A percentile compares a stretch with the other conserved stretches of the same genome.
phyloP scores from a whole-genome alignment of 2,113 vertebrate species.

The Leptodactylus fuscus region DNA sequence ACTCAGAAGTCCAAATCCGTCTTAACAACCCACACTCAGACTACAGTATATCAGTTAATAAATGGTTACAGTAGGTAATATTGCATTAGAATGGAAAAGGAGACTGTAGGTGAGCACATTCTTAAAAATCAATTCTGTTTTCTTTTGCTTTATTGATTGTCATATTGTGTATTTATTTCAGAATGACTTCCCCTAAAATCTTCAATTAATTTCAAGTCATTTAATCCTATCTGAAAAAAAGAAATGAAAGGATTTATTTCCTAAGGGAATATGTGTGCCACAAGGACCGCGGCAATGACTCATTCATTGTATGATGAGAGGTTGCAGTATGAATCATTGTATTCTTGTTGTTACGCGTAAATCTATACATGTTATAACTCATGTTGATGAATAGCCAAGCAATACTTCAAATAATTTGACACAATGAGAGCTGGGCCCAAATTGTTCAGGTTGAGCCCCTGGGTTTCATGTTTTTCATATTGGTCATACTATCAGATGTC shows the following conservation, averaged over 20 bases:
- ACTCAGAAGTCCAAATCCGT: not conserved
- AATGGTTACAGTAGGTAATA: not conserved
- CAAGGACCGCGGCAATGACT: constrained; percentile 28
- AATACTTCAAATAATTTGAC: not conserved
- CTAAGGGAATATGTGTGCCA: constrained; percentile 12
- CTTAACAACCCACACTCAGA: not conserved
- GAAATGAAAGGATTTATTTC: constrained; percentile 29
- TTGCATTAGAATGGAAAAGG: not conserved
- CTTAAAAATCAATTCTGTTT: not conserved
- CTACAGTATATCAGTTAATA: not conserved
- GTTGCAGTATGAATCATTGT: constrained; percentile 42
- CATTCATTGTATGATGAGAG: constrained; percentile 48
- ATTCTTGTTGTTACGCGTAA: constrained; percentile 32
- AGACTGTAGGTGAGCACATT: not conserved
- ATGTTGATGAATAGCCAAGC: constrained; percentile 11
- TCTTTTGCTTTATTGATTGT: not conserved
- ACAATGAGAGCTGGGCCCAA: not conserved
- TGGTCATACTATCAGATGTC: not conserved
- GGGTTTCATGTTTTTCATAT: constrained; percentile 3
- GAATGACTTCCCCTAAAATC: not conserved
- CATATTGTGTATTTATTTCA: not conserved
- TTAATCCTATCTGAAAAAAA: not conserved
- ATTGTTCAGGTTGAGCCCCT: not conserved
- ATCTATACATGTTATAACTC: constrained; percentile 52
- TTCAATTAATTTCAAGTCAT: not conserved